Conservation (phyloP, 2,113 vertebrate genomes). For the Thermophis baileyi region DNA sequence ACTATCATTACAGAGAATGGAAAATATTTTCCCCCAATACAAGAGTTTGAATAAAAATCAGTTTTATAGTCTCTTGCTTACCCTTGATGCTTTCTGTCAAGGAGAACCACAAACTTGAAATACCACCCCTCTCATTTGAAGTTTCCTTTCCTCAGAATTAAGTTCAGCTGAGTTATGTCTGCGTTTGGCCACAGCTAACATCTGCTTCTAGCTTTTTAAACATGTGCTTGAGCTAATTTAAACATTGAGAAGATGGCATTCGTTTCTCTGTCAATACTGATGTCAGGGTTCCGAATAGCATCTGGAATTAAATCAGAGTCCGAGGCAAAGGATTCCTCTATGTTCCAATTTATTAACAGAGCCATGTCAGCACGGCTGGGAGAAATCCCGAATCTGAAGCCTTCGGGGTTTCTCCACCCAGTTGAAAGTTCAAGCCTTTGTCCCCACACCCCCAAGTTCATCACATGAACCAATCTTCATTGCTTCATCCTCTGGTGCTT, state of each 20-base stretch:
- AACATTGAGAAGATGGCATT: constrained; percentile 28
- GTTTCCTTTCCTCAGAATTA: constrained; percentile 39
- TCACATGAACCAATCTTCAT: too few relatives aligned
- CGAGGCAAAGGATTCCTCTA: too few relatives aligned
- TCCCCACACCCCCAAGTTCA: too few relatives aligned
- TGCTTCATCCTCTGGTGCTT: too few relatives aligned
- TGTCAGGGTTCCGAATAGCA: too few relatives aligned
- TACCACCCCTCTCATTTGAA: constrained; percentile 39
- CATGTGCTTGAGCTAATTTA: constrained; percentile 36
- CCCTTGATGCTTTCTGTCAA: constrained; percentile 51
- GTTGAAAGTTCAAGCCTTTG: too few relatives aligned
- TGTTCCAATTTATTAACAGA: too few relatives aligned
- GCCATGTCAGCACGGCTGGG: too few relatives aligned
- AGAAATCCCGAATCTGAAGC: too few relatives aligned
- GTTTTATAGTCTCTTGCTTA: constrained; percentile 61
- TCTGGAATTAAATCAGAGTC: too few relatives aligned
- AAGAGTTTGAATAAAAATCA: constrained; percentile 55
- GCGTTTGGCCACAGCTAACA: constrained; percentile 26
- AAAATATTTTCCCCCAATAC: constrained; percentile 53
- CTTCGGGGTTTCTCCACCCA: too few relatives aligned
- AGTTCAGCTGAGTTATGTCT: background rate
- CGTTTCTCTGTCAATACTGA: constrained; percentile 53
- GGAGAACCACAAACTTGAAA: constrained; percentile 61
- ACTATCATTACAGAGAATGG: constrained; percentile 52
- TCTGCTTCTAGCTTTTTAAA: constrained; percentile 41